Evolutionary conservation across 2,113 vertebrate species (phyloP).

Genomic region (Varanus komodoensis): DNA sequence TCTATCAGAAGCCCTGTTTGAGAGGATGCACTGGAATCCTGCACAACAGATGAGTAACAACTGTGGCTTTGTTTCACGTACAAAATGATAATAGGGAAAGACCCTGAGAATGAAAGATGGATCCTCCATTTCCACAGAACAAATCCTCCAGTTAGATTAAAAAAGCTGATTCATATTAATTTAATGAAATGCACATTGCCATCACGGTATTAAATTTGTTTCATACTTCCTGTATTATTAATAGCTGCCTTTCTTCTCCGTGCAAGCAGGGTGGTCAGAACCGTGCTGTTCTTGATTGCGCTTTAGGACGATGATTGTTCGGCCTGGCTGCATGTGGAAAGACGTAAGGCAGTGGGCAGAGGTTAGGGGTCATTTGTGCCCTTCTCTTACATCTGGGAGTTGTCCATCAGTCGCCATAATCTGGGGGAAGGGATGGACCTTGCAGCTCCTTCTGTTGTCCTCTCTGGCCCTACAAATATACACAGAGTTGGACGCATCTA

Average conservation of each 20-base stretch:
- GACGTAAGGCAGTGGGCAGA: neutral
- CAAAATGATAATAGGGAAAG: neutral
- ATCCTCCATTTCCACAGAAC: slow-evolving; percentile 9
- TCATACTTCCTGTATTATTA: slow-evolving; percentile 35
- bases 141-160: neutral
- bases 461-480: neutral
- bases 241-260: slow-evolving; percentile 33
- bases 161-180: slow-evolving; percentile 34
- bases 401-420: neutral
- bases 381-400: no score
- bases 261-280: slow-evolving; percentile 24
- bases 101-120: slow-evolving; percentile 5
- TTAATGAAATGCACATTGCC: slow-evolving; percentile 35
- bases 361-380: neutral
- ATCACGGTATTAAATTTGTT: slow-evolving; percentile 32
- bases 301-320: slow-evolving; percentile 8
- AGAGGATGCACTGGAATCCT: neutral
- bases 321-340: neutral
- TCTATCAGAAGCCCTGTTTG: neutral
- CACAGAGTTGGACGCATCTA: neutral
- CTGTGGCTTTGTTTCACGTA: neutral
- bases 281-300: slow-evolving; percentile 11
- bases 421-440: neutral
- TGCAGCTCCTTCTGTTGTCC: neutral
- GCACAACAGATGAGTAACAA: neutral